These are phyloP conservation scores for Madoqua kirkii DNA, from an alignment of 2,113 vertebrate species.

Conservation along the genomic window DNA sequence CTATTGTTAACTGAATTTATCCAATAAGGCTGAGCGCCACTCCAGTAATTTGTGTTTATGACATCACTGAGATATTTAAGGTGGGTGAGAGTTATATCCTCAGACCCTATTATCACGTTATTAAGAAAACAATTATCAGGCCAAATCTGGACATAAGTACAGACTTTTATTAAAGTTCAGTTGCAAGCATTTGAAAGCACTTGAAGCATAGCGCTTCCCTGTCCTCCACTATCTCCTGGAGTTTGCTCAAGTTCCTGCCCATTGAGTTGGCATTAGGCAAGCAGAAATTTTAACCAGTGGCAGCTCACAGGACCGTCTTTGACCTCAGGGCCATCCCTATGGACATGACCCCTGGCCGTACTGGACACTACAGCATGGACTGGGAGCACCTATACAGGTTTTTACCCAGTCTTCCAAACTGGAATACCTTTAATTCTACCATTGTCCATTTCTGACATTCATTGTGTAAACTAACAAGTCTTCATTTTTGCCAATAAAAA, in stretches of 20 bases:
- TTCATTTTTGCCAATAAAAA: background rate
- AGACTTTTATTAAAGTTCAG: background rate
- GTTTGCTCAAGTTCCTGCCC: background rate
- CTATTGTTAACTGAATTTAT: background rate
- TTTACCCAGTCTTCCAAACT: background rate
- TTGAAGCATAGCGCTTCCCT: background rate
- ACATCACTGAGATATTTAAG: background rate
- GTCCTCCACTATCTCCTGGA: background rate
- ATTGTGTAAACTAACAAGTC: background rate
- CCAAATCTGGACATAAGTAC: background rate
- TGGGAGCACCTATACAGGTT: background rate
- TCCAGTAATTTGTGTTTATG: background rate
- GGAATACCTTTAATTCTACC: background rate
- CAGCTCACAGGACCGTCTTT: background rate
- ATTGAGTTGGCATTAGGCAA: background rate
- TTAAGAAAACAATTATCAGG: background rate
- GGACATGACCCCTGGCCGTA: no score
- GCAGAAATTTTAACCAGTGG: background rate
- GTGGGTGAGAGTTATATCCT: background rate
- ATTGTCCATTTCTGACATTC: background rate
- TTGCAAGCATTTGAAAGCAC: background rate
- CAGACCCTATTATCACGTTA: background rate
- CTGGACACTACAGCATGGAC: no score
- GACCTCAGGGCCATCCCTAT: no score
- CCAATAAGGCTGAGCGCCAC: background rate